A percentile compares a stretch with the other conserved stretches of the same genome.
Evolutionary conservation across 2,797 vertebrate species (phyloP).

Genomic region (Fundulus diaphanus): DNA sequence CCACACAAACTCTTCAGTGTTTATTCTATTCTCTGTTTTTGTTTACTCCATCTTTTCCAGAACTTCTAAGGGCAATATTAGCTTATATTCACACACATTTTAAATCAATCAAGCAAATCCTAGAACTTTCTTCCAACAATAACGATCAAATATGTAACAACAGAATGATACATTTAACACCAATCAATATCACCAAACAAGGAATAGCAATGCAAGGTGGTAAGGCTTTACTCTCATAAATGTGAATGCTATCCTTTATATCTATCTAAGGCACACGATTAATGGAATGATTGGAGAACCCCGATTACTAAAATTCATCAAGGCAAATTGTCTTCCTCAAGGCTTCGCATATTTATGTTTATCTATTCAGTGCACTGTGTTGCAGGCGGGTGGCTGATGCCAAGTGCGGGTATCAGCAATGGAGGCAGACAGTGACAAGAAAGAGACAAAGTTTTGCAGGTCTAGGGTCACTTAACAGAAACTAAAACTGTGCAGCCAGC

Average conservation of each 20-base stretch:
- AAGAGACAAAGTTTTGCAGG: too few species aligned
- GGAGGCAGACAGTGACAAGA: too few species aligned
- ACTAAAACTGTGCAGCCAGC: too few species aligned
- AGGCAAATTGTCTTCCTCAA: too few species aligned
- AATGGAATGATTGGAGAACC: too few species aligned
- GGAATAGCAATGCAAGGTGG: constrained; percentile 21
- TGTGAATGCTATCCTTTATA: not conserved
- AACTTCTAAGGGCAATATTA: constrained; percentile 1
- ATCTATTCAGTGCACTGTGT: too few species aligned
- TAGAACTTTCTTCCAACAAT: constrained; percentile 18
- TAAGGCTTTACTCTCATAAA: constrained; percentile 14
- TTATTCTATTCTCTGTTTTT: constrained; percentile 17
- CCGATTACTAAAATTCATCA: too few species aligned
- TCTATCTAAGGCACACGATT: too few species aligned
- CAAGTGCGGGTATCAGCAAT: too few species aligned
- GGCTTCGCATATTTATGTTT: too few species aligned
- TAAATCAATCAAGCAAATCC: constrained; percentile 20
- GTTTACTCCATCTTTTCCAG: constrained; percentile 9
- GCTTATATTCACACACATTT: constrained; percentile 17
- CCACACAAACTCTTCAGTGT: constrained; percentile 31
- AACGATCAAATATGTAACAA: constrained; percentile 30
- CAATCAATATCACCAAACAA: constrained; percentile 8
- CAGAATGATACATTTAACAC: constrained; percentile 35
- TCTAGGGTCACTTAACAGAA: too few species aligned
- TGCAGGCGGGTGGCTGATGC: too few species aligned